Percentiles rank a stretch among this genome's conserved stretches.
Evolutionary conservation across 2,797 vertebrate genomes (phyloP).

Genomic region (Hephaestus fuliginosus): DNA sequence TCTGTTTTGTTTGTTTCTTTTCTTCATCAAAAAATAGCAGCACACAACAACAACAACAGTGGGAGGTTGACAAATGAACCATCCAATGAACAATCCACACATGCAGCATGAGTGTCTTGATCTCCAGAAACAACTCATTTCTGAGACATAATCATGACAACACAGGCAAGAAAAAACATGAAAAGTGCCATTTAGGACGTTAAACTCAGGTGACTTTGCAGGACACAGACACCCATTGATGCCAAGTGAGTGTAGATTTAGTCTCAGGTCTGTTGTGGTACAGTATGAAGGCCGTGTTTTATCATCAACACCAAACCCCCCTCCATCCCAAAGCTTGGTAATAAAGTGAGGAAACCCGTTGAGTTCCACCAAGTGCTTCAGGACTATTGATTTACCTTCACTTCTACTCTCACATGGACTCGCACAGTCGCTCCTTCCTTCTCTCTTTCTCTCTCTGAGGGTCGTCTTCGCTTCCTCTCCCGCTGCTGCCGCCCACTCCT

Average conservation of each 20-base stretch:
- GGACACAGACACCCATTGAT: background rate
- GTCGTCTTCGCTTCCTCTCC: conserved; percentile 71
- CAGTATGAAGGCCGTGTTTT: conserved; percentile 19
- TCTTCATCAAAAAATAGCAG: background rate
- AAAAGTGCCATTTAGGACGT: fast-evolving
- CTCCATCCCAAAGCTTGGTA: conserved; percentile 21
- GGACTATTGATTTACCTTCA: conserved; percentile 72
- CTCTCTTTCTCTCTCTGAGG: conserved; percentile 59
- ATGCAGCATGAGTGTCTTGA: background rate
- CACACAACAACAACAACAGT: background rate
- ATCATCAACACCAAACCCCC: background rate
- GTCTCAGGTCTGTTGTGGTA: conserved; percentile 11
- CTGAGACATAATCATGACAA: background rate
- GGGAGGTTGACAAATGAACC: background rate
- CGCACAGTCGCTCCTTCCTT: conserved; percentile 49
- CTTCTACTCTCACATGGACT: conserved; percentile 63
- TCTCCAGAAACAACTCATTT: background rate
- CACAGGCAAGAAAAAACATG: background rate
- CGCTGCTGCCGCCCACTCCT: conserved; percentile 75
- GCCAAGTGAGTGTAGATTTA: background rate
- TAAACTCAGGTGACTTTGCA: background rate
- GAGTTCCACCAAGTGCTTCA: conserved; percentile 65
- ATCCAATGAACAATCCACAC: background rate
- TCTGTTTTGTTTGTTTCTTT: background rate
- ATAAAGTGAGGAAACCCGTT: conserved; percentile 60